These are phyloP conservation scores for Biston stratarius DNA, from an alignment of 2,888 invertebrate species.

Conservation along the genomic window DNA sequence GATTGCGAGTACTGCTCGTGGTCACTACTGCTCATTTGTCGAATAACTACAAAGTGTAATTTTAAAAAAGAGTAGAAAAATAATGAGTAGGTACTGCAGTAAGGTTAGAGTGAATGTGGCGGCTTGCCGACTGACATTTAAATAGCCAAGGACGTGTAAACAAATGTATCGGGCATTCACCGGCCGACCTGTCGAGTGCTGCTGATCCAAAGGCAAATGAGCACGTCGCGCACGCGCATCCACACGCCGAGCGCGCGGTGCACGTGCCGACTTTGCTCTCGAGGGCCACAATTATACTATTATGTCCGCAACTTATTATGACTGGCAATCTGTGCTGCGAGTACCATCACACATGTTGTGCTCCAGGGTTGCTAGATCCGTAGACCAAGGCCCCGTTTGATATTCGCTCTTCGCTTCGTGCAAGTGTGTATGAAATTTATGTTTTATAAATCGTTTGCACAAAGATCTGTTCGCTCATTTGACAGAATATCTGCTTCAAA, in stretches of 20 bases:
- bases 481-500: too few species aligned
- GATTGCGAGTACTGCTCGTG: neutral
- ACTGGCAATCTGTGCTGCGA: neutral
- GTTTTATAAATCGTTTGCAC: too few species aligned
- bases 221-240: conserved; percentile 29
- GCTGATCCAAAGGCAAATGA: conserved; percentile 16
- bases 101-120: conserved; percentile 1
- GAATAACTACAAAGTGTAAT: neutral
- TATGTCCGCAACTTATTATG: neutral
- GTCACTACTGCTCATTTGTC: neutral
- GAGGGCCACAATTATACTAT: conserved; percentile 25
- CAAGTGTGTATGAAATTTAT: too few species aligned
- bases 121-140: conserved; percentile 3
- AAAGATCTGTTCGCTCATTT: too few species aligned
- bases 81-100: neutral
- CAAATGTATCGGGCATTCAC: conserved; percentile 23
- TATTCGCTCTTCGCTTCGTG: too few species aligned
- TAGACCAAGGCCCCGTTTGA: too few species aligned
- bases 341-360: neutral
- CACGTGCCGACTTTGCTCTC: conserved; percentile 13
- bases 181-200: conserved; percentile 20
- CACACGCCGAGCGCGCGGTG: conserved; percentile 30
- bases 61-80: neutral
- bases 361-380: too few species aligned
- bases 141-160: conserved; percentile 18